Percentiles rank a stretch among this genome's conserved stretches.
phyloP scores from a whole-genome alignment of 1,140 invertebrate species.

The Belonocnema kinseyi region DNA sequence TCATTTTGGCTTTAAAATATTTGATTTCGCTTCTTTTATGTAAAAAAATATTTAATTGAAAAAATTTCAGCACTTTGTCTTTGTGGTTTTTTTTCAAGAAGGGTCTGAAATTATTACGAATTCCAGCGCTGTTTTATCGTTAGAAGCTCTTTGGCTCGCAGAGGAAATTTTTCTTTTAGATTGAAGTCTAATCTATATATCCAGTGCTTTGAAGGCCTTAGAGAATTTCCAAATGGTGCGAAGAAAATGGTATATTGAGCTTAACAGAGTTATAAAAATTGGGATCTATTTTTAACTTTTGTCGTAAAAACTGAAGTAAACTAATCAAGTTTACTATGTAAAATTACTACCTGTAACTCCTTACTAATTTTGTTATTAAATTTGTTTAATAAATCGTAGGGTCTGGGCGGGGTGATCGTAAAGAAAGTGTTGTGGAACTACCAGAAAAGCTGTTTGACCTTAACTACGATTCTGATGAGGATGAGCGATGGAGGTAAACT shows the following conservation, averaged over 20 bases:
- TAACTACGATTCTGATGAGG: constrained; percentile 74
- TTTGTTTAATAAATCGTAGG: constrained; percentile 53
- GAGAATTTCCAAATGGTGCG: constrained; percentile 9
- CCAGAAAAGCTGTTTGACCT: constrained; percentile 67
- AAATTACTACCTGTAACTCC: background rate
- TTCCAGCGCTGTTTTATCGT: background rate
- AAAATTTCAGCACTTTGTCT: background rate
- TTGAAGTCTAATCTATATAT: background rate
- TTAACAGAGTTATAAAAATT: background rate
- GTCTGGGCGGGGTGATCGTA: constrained; percentile 68
- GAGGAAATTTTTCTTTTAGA: background rate
- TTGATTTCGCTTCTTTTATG: background rate
- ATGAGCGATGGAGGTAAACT: constrained; percentile 74
- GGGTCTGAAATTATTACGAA: background rate
- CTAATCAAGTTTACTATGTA: background rate
- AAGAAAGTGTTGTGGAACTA: constrained; percentile 70
- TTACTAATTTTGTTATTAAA: constrained; percentile 2
- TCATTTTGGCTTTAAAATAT: background rate
- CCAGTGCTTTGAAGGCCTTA: background rate
- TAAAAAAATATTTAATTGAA: background rate
- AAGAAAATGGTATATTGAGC: background rate
- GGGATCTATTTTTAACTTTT: constrained; percentile 14
- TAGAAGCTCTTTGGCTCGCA: background rate
- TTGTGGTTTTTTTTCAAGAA: background rate
- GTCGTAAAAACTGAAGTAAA: background rate